Evolutionary conservation across 2,113 vertebrate species (phyloP).

Genomic region (Abramis brama): DNA sequence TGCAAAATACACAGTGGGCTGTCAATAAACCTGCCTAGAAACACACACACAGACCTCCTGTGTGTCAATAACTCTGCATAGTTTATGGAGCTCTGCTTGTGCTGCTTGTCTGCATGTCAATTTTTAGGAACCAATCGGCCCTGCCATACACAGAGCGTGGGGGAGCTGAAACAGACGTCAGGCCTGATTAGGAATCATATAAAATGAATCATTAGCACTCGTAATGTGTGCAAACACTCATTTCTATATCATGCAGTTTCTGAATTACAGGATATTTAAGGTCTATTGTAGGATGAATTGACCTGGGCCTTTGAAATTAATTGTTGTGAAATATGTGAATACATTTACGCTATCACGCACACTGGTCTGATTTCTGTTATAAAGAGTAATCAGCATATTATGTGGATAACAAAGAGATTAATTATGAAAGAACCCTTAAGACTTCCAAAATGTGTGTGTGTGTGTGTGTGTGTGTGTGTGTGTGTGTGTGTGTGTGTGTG

Average conservation of each 20-base stretch:
- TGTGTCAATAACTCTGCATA: slow-evolving; percentile 42
- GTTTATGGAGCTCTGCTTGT: slow-evolving; percentile 26
- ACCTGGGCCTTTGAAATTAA: slow-evolving; percentile 5
- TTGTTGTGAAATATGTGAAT: neutral
- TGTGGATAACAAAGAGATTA: slow-evolving; percentile 18
- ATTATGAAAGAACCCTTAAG: neutral
- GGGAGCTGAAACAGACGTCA: neutral
- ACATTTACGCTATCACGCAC: neutral
- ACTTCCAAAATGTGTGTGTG: neutral
- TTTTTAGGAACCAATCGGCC: neutral
- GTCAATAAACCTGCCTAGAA: slow-evolving; percentile 41
- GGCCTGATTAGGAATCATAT: slow-evolving; percentile 8
- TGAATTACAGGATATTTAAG: neutral
- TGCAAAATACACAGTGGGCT: slow-evolving; percentile 28
- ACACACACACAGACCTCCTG: slow-evolving; percentile 31
- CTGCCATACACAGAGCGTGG: neutral
- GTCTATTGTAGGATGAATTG: neutral
- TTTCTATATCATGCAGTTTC: neutral
- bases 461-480: neutral
- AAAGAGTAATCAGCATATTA: neutral
- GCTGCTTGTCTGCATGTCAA: slow-evolving; percentile 19
- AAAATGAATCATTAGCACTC: neutral
- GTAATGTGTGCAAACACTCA: neutral
- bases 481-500: neutral
- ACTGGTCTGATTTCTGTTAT: neutral